These are phyloP conservation scores for Tuberolachnus salignus DNA, from an alignment of 2,888 invertebrate genomes.

Conservation along the genomic window DNA sequence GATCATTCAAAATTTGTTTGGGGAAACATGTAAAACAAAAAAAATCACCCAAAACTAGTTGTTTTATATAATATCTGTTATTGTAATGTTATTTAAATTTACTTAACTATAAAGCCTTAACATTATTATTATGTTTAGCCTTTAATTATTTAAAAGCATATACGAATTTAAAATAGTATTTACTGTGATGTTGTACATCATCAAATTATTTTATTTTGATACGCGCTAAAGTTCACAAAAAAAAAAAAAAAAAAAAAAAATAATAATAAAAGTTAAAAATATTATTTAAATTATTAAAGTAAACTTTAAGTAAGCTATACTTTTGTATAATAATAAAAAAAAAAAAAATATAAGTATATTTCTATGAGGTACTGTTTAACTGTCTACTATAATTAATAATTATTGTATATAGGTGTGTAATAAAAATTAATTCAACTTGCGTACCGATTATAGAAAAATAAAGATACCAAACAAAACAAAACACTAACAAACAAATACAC, in stretches of 20 bases:
- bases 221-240: neutral
- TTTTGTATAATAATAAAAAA: neutral
- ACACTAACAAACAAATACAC: neutral
- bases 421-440: constrained; percentile 16
- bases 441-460: constrained; percentile 1
- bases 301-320: neutral
- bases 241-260: too few relatives aligned
- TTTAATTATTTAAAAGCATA: too few relatives aligned
- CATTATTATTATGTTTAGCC: too few relatives aligned
- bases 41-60: too few relatives aligned
- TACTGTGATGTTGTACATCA: neutral
- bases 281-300: neutral
- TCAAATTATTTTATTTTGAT: neutral
- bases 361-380: neutral
- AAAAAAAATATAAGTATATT: neutral
- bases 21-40: too few relatives aligned
- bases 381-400: constrained; percentile 1
- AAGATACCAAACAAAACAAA: constrained; percentile 28
- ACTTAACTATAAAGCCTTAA: too few relatives aligned
- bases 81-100: too few relatives aligned
- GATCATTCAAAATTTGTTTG: too few relatives aligned
- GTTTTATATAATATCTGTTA: too few relatives aligned
- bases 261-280: neutral
- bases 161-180: too few relatives aligned
- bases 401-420: neutral